A percentile compares a stretch with the other conserved stretches of the same genome.
These are phyloP conservation scores for Rhinogobius similis DNA, from an alignment of 2,113 vertebrate genomes.

Conservation along the genomic window DNA sequence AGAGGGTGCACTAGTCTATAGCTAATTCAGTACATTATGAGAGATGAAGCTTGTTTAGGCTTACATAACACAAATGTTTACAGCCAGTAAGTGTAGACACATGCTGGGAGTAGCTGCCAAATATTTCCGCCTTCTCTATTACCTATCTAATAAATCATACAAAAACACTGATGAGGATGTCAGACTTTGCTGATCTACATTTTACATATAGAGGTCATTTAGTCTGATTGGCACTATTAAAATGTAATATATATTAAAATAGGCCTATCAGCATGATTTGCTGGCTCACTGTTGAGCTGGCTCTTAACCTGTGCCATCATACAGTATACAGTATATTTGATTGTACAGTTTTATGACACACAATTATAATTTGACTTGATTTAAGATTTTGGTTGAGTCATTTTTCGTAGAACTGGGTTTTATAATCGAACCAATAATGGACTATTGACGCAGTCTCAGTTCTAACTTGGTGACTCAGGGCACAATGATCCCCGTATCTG, in stretches of 20 bases:
- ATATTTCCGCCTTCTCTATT: not conserved
- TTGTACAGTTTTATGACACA: not conserved
- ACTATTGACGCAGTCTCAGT: not conserved
- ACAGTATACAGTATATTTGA: not conserved
- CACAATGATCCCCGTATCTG: not conserved
- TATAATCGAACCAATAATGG: not conserved
- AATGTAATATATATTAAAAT: not conserved
- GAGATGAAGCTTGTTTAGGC: not conserved
- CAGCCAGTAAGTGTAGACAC: not conserved
- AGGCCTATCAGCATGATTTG: no score
- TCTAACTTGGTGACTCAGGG: no score
- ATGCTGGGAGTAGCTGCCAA: not conserved
- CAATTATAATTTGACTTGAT: not conserved
- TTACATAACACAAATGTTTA: constrained; percentile 21
- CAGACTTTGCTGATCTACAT: not conserved
- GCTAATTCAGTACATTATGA: no score
- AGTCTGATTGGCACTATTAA: not conserved
- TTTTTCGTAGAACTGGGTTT: not conserved
- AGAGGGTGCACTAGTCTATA: no score
- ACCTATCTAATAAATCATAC: not conserved
- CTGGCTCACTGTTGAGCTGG: not conserved
- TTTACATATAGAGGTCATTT: not conserved
- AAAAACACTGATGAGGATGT: no score
- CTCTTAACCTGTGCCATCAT: no score
- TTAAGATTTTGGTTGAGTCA: not conserved